phyloP scores from a whole-genome alignment of 2,113 vertebrate genomes.

The human region GRCh38 chr6:17173001-17173500 shows the following conservation, averaged over 20 bases:
- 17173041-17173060: background rate
- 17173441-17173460: background rate
- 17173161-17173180: background rate
- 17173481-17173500: background rate
- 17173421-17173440: background rate
- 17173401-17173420: background rate
- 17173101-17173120: background rate
- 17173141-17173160: background rate
- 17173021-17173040: background rate
- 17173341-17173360: background rate
- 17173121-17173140: background rate
- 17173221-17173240: background rate
- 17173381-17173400: background rate
- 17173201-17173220: background rate
- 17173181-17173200: background rate
- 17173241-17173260: background rate
- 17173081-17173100: background rate
- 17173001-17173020: conserved; percentile 62
- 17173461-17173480: background rate
- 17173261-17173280: background rate
- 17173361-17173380: background rate
- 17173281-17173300: background rate
- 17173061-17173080: background rate
- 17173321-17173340: background rate
- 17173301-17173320: background rate